A percentile compares a stretch with the other conserved stretches of the same genome.
These are phyloP conservation scores for Capromys pilorides DNA, from an alignment of 2,797 vertebrate genomes.

Conservation along the genomic window DNA sequence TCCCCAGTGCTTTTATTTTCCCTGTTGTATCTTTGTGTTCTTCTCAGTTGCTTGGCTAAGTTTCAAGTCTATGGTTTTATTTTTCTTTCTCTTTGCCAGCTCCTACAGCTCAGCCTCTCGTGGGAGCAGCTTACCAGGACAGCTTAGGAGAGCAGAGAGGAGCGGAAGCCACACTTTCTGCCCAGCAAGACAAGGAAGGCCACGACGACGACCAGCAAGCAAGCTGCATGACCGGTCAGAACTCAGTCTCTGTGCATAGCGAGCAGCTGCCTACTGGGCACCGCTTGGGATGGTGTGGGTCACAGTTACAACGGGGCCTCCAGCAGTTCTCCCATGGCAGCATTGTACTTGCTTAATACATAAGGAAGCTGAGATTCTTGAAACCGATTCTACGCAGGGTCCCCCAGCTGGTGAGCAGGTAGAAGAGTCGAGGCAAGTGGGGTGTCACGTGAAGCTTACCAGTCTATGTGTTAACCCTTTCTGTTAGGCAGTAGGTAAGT, in stretches of 20 bases:
- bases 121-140: slow-evolving; percentile 87
- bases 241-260: not conserved
- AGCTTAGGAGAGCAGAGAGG: slow-evolving; percentile 88
- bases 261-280: not conserved
- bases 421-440: not conserved
- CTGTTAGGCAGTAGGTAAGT: not conserved
- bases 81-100: slow-evolving; percentile 74
- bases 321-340: not conserved
- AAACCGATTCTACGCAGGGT: not conserved
- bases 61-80: slow-evolving; percentile 70
- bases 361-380: not conserved
- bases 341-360: not conserved
- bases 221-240: slow-evolving; percentile 86
- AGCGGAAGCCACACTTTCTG: slow-evolving; percentile 84
- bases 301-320: not conserved
- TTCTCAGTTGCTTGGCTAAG: slow-evolving; percentile 62
- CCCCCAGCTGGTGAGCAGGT: not conserved
- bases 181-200: slow-evolving; percentile 87
- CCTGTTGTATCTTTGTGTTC: slow-evolving; percentile 65
- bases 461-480: not conserved
- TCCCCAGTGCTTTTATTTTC: slow-evolving; percentile 72
- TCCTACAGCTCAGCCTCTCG: slow-evolving; percentile 85
- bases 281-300: not conserved
- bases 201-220: slow-evolving; percentile 88
- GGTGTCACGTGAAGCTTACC: not conserved